Evolutionary conservation across 2,113 vertebrate species (phyloP), one percentile per base, ranked within the genome.

Genomic region (Edolisoma coerulescens): DNA sequence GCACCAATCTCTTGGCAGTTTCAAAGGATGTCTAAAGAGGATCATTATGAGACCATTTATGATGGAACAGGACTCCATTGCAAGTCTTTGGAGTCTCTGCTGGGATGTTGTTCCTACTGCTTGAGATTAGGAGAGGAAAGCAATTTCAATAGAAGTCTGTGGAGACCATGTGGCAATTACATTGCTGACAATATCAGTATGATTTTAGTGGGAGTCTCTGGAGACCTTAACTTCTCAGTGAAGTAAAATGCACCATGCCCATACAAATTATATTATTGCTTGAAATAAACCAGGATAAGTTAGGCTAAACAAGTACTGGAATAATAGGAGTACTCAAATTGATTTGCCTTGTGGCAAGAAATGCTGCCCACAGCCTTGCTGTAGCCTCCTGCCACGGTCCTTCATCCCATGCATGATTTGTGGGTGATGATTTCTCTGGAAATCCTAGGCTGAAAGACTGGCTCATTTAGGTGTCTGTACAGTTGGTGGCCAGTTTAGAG

Each of bases 111-210:
- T 94, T 97, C 92, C 75, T 94, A 80, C 92, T 97, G 74, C 96
- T 96, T 89, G 93, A 93, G 91, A 95, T 97, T 93, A 91, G 93
- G 95, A 97, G 96, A 89, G 95, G 95, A 98, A 96, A 97, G 95
- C 94, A 96, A 96, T 97, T 97, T 97, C 90, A 93, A 53, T 77
- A 89, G 97, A 91, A 96, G 95, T 97, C 97, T 95, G 17, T 85
- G 90, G 97, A 96, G 95, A 96, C 95, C 5, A 59, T 79, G 74
- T 96, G 96, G 97, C 96, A 97, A 95, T 96, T 96, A 95, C 57
- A 71, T 76, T 95, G 76, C 95, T 92, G 95, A 92, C 95, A 96
- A 56, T 94, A 94, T 96, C 96, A 87, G 76, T 92, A 87, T 92
- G 95, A 96, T 97, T 97, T 96, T 92, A 90, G 83, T 67, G 87